Base-by-base conservation (phyloP, 2,888 invertebrate species). In the Diogma glabrata region DNA sequence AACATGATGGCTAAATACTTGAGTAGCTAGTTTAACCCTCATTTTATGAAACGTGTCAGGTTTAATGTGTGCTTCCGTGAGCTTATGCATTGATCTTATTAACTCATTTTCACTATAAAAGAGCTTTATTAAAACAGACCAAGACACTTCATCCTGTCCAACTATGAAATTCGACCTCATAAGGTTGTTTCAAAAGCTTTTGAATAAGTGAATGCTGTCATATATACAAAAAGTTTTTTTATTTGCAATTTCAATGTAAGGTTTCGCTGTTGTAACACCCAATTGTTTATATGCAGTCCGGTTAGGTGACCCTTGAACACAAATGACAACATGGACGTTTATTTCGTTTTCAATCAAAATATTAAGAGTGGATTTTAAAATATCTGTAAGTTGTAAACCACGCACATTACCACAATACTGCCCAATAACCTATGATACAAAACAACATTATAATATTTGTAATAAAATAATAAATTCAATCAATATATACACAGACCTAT, bases 21-120 rank as follows among this genome's bases (percentile, higher is more conserved):
- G 53, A 36, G 53, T 51, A 19, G 53, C 54, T 28, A 53, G 48
- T 38, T 55, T 53, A 4, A 54, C 53, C n/a, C 49, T 51, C 47
- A 55, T 54, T 54, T 55, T 55, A 46, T 57, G 51, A 47, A 57
- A 54, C 4, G 50, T 20, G n/a, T 50, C 51, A 14, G 52, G 54
- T 10, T 54, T 28, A 40, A 54, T 54, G 19, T 54, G 54, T 19
- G 52, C 53, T 2, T 33, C 45, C n/a, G 55, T 54, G 10, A 54
- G 30, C 49, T 55, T 52, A 36, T 36, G 36, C 36, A 36, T 12
- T 9, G 36, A n/a, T n/a, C 36, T 28, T 10, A 28, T 28, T 28
- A 28, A n/a, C 2, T 28, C 28, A 3, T 28, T 28, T 28, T 28
- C 28, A 28, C 28, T 28, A 3, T 28, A 10, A 28, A 28, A 28